Conservation (phyloP, 2,888 invertebrate species). For the Mythimna ferrago region DNA sequence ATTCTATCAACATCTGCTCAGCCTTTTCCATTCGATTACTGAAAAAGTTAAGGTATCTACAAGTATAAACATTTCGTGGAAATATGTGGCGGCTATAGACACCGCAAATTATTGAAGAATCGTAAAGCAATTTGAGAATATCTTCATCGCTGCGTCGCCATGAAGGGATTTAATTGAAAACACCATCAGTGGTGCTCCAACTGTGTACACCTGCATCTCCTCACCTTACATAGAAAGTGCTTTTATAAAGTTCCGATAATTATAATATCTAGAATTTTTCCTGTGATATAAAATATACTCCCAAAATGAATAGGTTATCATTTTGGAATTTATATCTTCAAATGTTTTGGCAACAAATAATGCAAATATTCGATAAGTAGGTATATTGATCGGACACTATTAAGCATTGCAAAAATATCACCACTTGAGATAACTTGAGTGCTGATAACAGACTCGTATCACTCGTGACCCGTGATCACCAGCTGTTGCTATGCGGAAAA, state of each 20-base stretch:
- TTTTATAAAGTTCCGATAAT: background rate
- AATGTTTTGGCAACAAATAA: slow-evolving; percentile 22
- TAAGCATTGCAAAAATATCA: slow-evolving; percentile 37
- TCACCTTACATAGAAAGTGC: background rate
- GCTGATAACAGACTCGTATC: slow-evolving; percentile 19
- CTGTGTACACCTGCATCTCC: background rate
- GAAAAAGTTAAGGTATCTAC: background rate
- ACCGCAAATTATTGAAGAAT: no score
- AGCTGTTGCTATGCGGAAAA: slow-evolving; percentile 50
- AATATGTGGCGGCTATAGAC: no score
- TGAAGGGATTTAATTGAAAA: background rate
- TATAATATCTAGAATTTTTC: background rate
- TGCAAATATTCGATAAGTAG: slow-evolving; percentile 22
- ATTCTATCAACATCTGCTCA: background rate
- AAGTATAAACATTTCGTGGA: no score
- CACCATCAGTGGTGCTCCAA: background rate
- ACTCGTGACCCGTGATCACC: slow-evolving; percentile 17
- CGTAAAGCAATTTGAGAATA: no score
- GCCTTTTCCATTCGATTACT: background rate
- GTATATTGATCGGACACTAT: slow-evolving; percentile 13
- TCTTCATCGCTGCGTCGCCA: background rate
- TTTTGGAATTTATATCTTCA: slow-evolving; percentile 16
- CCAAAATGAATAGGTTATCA: slow-evolving; percentile 19
- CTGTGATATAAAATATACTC: background rate
- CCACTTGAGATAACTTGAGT: slow-evolving; percentile 31